Percentiles rank a stretch among this genome's conserved stretches.
Conservation (phyloP, 2,888 invertebrate species). For the Endotricha flammealis region DNA sequence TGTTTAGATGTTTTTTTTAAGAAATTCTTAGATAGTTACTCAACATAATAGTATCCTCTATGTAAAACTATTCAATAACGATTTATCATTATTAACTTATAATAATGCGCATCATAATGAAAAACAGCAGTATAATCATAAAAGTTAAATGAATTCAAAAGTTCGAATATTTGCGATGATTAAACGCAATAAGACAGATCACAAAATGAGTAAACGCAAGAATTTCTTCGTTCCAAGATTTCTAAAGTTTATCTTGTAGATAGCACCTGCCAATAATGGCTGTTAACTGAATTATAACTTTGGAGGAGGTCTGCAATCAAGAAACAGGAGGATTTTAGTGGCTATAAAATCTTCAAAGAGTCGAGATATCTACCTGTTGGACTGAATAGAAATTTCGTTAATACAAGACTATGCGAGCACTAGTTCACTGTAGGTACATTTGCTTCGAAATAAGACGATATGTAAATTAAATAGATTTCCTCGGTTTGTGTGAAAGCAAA, state of each 20-base stretch:
- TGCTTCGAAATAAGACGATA: no score
- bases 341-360: conserved; percentile 9
- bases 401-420: no score
- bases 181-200: not conserved
- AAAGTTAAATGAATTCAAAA: not conserved
- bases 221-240: conserved; percentile 2
- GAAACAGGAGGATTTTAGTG: conserved; percentile 4
- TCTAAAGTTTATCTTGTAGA: conserved; percentile 4
- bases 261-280: conserved; percentile 6
- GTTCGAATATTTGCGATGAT: not conserved
- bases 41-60: no score
- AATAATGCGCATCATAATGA: no score
- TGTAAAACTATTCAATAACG: no score
- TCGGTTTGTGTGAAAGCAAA: no score
- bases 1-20: no score
- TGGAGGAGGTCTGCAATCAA: conserved; percentile 7
- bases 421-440: no score
- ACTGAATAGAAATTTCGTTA: not conserved
- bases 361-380: conserved; percentile 2
- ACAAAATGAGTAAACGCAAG: conserved; percentile 5
- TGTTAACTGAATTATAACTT: conserved; percentile 5
- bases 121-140: no score
- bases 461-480: no score
- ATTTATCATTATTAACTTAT: no score
- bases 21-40: no score